Conservation (phyloP, 2,113 vertebrate species). For the Indicator indicator region DNA sequence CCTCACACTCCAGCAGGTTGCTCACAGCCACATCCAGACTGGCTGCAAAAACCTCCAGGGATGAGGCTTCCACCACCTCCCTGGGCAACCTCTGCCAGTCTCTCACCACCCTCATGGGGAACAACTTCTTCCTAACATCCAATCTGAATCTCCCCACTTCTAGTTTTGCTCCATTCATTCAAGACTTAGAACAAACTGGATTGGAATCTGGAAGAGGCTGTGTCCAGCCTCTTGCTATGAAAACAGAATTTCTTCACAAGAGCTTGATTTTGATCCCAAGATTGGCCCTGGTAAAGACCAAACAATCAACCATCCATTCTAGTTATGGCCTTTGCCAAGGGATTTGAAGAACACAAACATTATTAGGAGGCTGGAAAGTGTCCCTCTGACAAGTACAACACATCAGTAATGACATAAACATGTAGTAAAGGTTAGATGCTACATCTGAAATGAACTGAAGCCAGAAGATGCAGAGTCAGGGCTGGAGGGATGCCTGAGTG, state of each 20-base stretch:
- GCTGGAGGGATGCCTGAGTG: not conserved
- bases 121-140: too few species aligned
- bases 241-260: not conserved
- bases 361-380: not conserved
- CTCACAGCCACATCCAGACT: too few species aligned
- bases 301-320: not conserved
- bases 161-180: too few species aligned
- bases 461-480: slow-evolving; percentile 39
- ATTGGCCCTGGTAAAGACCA: not conserved
- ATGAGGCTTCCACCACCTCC: too few species aligned
- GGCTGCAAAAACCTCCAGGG: too few species aligned
- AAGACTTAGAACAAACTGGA: not conserved
- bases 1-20: too few species aligned
- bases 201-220: not conserved
- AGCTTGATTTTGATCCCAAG: not conserved
- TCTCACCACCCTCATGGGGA: too few species aligned
- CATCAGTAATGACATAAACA: not conserved
- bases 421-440: not conserved
- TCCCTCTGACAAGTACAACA: not conserved
- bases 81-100: too few species aligned
- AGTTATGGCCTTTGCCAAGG: not conserved
- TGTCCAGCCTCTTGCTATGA: not conserved
- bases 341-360: not conserved
- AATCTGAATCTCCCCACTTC: too few species aligned
- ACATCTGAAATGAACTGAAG: slow-evolving; percentile 24